Evolutionary conservation across 2,113 vertebrate species (phyloP).

Genomic region (Arothron firmamentum): DNA sequence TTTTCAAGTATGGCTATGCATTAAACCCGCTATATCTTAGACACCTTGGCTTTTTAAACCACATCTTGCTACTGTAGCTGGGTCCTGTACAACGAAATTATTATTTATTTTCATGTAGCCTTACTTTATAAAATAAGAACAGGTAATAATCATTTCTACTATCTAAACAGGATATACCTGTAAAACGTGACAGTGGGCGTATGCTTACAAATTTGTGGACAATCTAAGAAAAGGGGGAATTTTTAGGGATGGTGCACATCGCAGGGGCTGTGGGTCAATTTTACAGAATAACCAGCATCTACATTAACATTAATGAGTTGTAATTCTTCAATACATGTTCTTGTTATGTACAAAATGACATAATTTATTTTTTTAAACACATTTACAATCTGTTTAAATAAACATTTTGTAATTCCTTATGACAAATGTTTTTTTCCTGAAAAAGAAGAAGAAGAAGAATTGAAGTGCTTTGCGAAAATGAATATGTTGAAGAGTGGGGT

Average conservation of each 20-base stretch:
- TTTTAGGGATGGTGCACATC: conserved; percentile 36
- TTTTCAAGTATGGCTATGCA: conserved; percentile 96
- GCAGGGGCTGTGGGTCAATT: conserved; percentile 42
- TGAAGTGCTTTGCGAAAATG: conserved; percentile 77
- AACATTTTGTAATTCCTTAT: conserved; percentile 63
- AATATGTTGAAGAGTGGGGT: conserved; percentile 53
- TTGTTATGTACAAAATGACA: conserved; percentile 72
- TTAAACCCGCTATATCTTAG: conserved; percentile 84
- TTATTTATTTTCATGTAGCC: conserved; percentile 56
- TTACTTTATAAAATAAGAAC: conserved; percentile 59
- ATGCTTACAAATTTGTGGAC: conserved; percentile 58
- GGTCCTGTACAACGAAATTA: conserved; percentile 81
- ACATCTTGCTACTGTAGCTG: conserved; percentile 84
- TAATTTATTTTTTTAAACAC: conserved; percentile 69
- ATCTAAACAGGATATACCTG: conserved; percentile 65
- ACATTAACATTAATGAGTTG: conserved; percentile 56
- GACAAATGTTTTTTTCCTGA: conserved; percentile 53
- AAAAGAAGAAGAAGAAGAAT: conserved; percentile 54
- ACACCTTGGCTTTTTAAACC: conserved; percentile 66
- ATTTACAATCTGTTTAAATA: conserved; percentile 77
- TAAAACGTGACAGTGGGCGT: conserved; percentile 51
- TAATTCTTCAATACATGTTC: conserved; percentile 62
- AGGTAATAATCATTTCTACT: conserved; percentile 52
- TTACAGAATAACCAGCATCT: conserved; percentile 52
- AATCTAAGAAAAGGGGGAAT: conserved; percentile 36